These are phyloP conservation scores for Lomographa bimaculata DNA, from an alignment of 2,888 invertebrate genomes.

Conservation along the genomic window DNA sequence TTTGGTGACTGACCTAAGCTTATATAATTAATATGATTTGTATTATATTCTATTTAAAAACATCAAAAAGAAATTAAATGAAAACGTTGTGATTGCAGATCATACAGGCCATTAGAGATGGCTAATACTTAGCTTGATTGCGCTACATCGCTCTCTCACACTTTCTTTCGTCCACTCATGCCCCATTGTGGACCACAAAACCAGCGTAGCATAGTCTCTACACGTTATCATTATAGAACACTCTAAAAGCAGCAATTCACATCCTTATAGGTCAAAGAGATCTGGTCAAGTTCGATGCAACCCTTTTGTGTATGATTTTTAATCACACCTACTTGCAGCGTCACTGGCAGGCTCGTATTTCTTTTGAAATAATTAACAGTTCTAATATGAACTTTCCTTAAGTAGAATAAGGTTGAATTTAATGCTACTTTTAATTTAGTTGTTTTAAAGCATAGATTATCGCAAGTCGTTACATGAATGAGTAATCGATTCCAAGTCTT, in stretches of 20 bases:
- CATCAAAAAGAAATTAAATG: too few relatives aligned
- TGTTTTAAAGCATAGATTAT: slow-evolving; percentile 36
- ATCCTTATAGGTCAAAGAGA: slow-evolving; percentile 32
- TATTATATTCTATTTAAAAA: too few relatives aligned
- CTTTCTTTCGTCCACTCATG: slow-evolving; percentile 37
- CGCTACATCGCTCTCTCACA: slow-evolving; percentile 33
- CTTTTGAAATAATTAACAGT: slow-evolving; percentile 16
- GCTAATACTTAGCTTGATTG: slow-evolving; percentile 33
- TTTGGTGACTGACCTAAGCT: too few relatives aligned
- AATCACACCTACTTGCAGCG: slow-evolving; percentile 48
- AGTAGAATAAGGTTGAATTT: slow-evolving; percentile 3
- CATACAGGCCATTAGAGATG: slow-evolving; percentile 18
- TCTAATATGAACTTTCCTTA: neutral
- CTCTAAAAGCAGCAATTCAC: slow-evolving; percentile 15
- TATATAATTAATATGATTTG: too few relatives aligned
- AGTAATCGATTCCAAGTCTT: slow-evolving; percentile 47
- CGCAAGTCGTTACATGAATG: slow-evolving; percentile 40
- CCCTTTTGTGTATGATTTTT: slow-evolving; percentile 51
- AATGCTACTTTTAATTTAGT: slow-evolving; percentile 10
- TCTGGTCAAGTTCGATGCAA: slow-evolving; percentile 28
- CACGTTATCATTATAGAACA: slow-evolving; percentile 6
- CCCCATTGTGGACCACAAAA: slow-evolving; percentile 35
- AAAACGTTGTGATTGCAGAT: too few relatives aligned
- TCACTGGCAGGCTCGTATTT: slow-evolving; percentile 43
- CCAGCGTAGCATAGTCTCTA: slow-evolving; percentile 24